Base-by-base conservation (phyloP, 2,888 invertebrate species). In the Apamea sordens region DNA sequence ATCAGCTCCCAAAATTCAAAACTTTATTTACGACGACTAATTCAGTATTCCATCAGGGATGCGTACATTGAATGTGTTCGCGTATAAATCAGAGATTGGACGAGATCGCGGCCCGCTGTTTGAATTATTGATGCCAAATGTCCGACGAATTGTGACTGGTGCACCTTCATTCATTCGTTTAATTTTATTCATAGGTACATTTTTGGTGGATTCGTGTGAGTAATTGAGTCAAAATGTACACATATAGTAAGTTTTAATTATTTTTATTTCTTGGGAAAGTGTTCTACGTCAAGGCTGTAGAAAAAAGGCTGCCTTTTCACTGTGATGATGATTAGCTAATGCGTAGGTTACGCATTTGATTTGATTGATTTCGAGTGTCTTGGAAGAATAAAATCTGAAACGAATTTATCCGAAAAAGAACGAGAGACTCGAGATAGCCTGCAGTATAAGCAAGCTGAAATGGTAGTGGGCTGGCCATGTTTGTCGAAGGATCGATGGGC, bases 71-170 rank as follows among this genome's bases (percentile, higher is more conserved):
- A 82, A 86, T 87, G 86, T 81, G 73, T 75, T 81, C 80, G 75
- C 82, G 81, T 85, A 89, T 90, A 90, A 91, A 91, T 91, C 90
- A 88, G 83, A 76, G 86, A 77, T 83, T 69, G 85, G 77, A 87
- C 85, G 86, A 88, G 88, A 89, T 90, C 83, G 80, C 78, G 86
- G 83, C 77, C 72, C 63, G 72, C 73, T 77, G 83, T 76, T 79
- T 88, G 89, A 90, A 90, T 90, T 90, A 90, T 90, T 90, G 88
- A 89, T 85, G 77, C 24, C 86, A 87, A 89, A 89, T 90, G 90
- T 90, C 86, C 84, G 73, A 76, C 87, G 84, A 83, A 87, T 90
- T 89, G 88, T 90, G 89, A 90, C 86, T 78, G 86, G 86, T 84
- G 85, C 86, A 85, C 86, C 86, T 89, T 85, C 84, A 73, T 87